Base-by-base conservation (phyloP, 2,888 invertebrate species). In the Apodemia hepburni region DNA sequence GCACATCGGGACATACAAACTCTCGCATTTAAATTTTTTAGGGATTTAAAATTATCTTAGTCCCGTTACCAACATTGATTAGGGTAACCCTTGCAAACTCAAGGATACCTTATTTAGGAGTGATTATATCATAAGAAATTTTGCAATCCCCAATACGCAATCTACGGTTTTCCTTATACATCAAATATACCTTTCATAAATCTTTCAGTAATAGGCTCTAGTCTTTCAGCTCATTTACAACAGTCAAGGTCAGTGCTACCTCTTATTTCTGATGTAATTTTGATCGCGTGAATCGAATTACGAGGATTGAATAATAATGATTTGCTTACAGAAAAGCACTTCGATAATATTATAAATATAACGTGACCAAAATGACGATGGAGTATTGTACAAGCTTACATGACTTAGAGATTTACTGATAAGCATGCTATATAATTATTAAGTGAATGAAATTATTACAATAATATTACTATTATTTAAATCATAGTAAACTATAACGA, bases 341-440 rank as follows among this genome's bases (percentile, higher is more conserved):
- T 33, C 15, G 58, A 61, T 64, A 61, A 51, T 49, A 57, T 47
- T 49, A 63, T 42, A 49, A 49, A 62, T 12, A 35, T 51, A 59
- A 60, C 61, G 62, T 59, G 49, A 65, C 49, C 7, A 33, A 66
- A 64, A 57, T 58, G 60, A 58, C 60, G 64, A 64, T 60, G 42
- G 38, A 62, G 57, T 33, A 38, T 18, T 49, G 17, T 49, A 49
- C 49, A 49, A 49, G 22, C 22, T 18, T 17, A 49, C 49, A 49
- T 49, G 49, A 2, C 17, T 29, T 35, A 29, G 54, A 65, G 70
- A 70, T 71, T 58, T 58, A n/a, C 15, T 61, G 70, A 69, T 68
- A 69, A 67, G 42, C 71, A 71, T 70, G 70, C 70, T 54, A 70
- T 70, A 64, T 42, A 64, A 64, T 66, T 71, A 70, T 71, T 71